Base-by-base conservation (phyloP, 2,113 vertebrate genomes). In the Hippocampus barbouri region DNA sequence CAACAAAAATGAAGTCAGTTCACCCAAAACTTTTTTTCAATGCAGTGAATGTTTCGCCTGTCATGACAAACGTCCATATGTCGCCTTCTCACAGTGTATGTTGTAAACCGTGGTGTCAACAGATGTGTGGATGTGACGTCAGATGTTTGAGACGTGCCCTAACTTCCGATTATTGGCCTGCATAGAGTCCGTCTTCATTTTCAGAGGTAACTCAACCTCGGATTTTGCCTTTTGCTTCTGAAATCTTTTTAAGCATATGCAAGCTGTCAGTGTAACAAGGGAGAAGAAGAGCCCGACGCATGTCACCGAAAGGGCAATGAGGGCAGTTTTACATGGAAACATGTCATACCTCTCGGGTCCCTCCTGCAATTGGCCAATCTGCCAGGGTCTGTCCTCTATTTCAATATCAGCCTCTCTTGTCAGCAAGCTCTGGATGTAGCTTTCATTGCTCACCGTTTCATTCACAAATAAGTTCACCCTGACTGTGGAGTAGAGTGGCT, bases 391-490 rank as follows among this genome's bases (percentile, higher is more conserved):
- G 85, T 99, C 96, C 81, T 98, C 96, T 59, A 96, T 85, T 41
- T 93, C 96, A 73, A 96, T 94, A 67, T 96, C 95, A 25, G 93
- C 89, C 73, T 96, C 96, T 79, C 93, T 94, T 79, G 92, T 93
- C 73, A 99, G 90, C 71, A 99, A 90, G 71, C 92, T 97, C 84
- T 96, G 95, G 16, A 99, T 95, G 70, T 98, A 98, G 76, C 95
- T 98, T 88, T 98, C 97, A 0, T 99, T 98, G 86, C 95, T 96
- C 65, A 98, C 94, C 0, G 97, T 98, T 72, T 99, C 98, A 61
- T 99, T 99, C 66, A 99, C 96, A 21, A 99, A 99, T 8, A 99
- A 92, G 85, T 99, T 99, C 63, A 99, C 97, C 93, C 98, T 93
- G 38, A 99, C 91, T 0, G 95, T 98, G 63, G 95, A 95, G 74